Percentiles rank a stretch among this genome's conserved stretches.
phyloP scores from a whole-genome alignment of 1,140 invertebrate species.

The Leptopilina clavipes region DNA sequence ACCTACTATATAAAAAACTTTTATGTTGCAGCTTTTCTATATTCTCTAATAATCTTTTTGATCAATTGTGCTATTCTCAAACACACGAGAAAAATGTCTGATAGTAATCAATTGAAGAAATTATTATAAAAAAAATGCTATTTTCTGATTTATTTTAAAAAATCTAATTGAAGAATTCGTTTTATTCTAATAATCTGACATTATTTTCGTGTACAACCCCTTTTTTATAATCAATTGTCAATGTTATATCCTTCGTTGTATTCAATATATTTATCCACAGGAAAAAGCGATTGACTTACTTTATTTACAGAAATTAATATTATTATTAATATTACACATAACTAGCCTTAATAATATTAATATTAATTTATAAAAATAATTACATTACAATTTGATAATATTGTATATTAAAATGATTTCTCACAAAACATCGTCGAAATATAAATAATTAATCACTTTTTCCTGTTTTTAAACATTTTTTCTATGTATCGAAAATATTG shows the following conservation, averaged over 20 bases:
- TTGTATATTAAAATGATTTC: no score
- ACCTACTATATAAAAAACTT: background rate
- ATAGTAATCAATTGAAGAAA: background rate
- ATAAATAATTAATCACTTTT: no score
- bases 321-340: no score
- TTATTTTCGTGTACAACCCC: background rate
- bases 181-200: background rate
- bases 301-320: no score
- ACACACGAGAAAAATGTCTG: background rate
- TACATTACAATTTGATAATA: no score
- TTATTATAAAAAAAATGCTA: background rate
- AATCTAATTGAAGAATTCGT: background rate
- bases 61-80: background rate
- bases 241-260: constrained; percentile 9
- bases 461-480: background rate
- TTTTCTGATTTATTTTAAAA: background rate
- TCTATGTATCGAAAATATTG: background rate
- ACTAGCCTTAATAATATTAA: no score
- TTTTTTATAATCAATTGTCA: constrained; percentile 4
- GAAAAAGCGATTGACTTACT: background rate
- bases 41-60: background rate
- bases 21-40: constrained; percentile 24
- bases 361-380: background rate
- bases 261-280: background rate
- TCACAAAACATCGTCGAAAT: no score